Evolutionary conservation across 2,888 invertebrate genomes (phyloP).

Genomic region (Polyploca ridens): DNA sequence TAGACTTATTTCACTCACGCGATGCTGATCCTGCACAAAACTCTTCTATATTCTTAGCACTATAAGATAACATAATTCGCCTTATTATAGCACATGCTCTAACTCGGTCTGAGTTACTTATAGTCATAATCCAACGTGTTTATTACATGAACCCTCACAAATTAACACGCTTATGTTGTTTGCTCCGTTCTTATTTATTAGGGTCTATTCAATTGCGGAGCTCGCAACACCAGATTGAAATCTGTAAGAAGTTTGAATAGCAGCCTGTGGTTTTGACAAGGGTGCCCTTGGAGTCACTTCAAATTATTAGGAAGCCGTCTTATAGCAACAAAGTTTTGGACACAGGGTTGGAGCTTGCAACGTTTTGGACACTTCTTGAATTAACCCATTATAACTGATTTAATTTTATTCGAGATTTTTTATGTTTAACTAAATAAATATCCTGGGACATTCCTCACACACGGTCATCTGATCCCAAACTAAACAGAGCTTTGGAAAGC

Average conservation of each 20-base stretch:
- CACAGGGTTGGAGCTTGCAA: neutral
- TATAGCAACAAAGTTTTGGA: conserved; percentile 10
- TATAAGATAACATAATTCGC: neutral
- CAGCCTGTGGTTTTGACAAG: conserved; percentile 12
- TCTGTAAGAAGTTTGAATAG: conserved; percentile 14
- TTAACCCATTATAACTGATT: neutral
- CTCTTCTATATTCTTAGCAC: too few relatives aligned
- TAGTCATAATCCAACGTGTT: conserved; percentile 1
- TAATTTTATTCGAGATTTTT: neutral
- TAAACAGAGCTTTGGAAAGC: too few relatives aligned
- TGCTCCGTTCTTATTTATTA: conserved; percentile 11
- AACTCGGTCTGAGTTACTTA: neutral
- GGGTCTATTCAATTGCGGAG: conserved; percentile 8
- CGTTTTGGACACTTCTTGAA: neutral
- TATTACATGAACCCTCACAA: conserved; percentile 5
- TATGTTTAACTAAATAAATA: too few relatives aligned
- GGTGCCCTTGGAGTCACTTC: conserved; percentile 9
- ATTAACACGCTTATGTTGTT: conserved; percentile 4
- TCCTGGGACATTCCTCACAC: too few relatives aligned
- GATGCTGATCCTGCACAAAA: too few relatives aligned
- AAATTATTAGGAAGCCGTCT: conserved; percentile 10
- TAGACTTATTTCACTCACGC: too few relatives aligned
- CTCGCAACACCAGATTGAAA: conserved; percentile 10
- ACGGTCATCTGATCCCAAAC: too few relatives aligned
- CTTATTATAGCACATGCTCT: neutral